Base-by-base conservation (phyloP, 2,888 invertebrate species). In the Coremacera marginata region DNA sequence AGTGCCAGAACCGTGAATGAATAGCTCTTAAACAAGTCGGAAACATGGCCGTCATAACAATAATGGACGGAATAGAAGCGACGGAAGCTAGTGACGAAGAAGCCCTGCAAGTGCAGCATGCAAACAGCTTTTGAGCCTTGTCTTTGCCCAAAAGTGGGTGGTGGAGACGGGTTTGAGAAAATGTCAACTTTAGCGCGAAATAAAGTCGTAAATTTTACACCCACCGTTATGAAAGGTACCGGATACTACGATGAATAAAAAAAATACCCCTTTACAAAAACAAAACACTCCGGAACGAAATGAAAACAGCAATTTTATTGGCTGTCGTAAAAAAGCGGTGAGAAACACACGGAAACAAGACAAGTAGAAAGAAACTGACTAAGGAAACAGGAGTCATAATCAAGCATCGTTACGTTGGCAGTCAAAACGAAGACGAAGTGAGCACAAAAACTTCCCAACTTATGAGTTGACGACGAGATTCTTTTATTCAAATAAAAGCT, bases 151-250 rank as follows among this genome's bases (percentile, higher is more conserved):
- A n/a, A 16, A 57, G 22, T 57, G 22, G 25, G 22, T 57, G 22
- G 3, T 27, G 60, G 9, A 22, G 22, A 3, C 11, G 9, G 2
- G 11, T 1, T 14, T 44, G 11, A 44, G 44, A 31, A 70, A 57
- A 57, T 71, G 70, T 60, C 72, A 49, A 62, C 72, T 62, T 72
- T 37, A 72, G 62, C 72, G 34, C 27, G 51, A 51, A 68, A 68
- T 68, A 72, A 72, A 72, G 72, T 72, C 72, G 62, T 72, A 72
- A 72, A 22, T 72, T 71, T 67, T 72, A n/a, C n/a, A n/a, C 62
- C 62, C 25, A 27, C 57, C 52, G 55, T 25, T 68, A 27, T 51
- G 62, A 25, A 31, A 31, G 19, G 68, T n/a, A n/a, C n/a, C n/a
- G n/a, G 31, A 52, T 9, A n/a, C 31, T 31, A 22, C 3, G 49